Conservation (phyloP, 1,140 invertebrate genomes). For the Euglossa dilemma region DNA sequence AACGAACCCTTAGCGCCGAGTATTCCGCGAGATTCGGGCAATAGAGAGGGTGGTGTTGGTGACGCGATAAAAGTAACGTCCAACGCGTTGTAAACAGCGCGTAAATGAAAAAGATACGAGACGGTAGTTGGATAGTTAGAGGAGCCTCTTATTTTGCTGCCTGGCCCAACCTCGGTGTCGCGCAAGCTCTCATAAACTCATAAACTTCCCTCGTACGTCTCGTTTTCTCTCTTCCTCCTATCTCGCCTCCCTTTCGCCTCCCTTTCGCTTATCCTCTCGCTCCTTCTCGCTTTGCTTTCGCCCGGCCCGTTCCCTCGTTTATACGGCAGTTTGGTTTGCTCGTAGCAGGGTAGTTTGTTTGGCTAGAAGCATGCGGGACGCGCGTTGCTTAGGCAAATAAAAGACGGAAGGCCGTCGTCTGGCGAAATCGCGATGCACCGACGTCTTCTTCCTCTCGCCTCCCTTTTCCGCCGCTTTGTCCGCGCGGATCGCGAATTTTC, state of each 20-base stretch:
- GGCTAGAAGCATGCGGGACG: background rate
- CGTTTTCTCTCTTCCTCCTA: background rate
- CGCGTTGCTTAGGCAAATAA: background rate
- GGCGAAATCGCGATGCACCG: too few species aligned
- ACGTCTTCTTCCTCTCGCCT: too few species aligned
- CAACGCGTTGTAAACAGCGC: conserved; percentile 67
- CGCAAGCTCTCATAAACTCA: conserved; percentile 65
- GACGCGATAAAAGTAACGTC: conserved; percentile 64
- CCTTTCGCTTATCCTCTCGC: background rate
- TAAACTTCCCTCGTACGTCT: conserved; percentile 52
- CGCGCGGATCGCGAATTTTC: too few species aligned
- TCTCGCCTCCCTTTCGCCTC: background rate
- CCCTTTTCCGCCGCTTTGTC: too few species aligned
- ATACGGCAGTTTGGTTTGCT: background rate
- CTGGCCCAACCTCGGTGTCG: background rate
- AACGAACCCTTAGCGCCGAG: conserved; percentile 15
- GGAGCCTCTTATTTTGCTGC: conserved; percentile 59
- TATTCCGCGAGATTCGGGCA: conserved; percentile 28
- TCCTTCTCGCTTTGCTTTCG: background rate
- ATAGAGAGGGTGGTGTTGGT: conserved; percentile 35
- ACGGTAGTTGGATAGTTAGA: conserved; percentile 69
- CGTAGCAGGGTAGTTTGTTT: background rate
- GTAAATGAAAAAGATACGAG: conserved; percentile 72
- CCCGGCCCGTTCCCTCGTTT: conserved; percentile 8
- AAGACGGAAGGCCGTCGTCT: background rate